Evolutionary conservation across 2,888 invertebrate species (phyloP).

Genomic region (Branchipolynoe longqiensis): DNA sequence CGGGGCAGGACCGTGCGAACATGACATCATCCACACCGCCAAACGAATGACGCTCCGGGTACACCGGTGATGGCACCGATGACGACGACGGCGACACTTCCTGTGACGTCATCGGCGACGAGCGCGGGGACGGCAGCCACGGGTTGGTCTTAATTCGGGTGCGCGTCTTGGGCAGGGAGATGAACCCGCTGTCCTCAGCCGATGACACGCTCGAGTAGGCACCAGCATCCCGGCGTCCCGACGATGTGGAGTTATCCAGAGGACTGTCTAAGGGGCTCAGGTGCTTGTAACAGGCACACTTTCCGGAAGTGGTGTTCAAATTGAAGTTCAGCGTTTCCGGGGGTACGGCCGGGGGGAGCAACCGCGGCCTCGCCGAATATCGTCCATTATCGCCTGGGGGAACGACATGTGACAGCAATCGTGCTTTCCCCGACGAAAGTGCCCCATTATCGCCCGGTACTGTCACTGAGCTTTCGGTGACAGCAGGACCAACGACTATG

Average conservation of each 20-base stretch:
- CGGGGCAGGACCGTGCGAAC: neutral
- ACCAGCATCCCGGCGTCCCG: neutral
- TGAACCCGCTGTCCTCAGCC: slow-evolving; percentile 56
- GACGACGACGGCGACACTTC: slow-evolving; percentile 54
- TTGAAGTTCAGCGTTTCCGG: slow-evolving; percentile 21
- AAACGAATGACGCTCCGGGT: slow-evolving; percentile 5
- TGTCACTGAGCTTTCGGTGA: neutral
- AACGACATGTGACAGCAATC: neutral
- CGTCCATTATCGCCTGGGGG: too few species aligned
- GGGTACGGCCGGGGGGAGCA: too few species aligned
- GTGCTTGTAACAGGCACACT: slow-evolving; percentile 57
- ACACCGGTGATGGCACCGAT: neutral
- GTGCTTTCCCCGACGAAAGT: too few species aligned
- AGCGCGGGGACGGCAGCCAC: slow-evolving; percentile 61
- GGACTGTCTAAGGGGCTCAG: neutral
- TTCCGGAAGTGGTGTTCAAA: neutral
- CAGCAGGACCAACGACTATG: neutral
- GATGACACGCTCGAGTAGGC: neutral
- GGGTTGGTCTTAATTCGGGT: slow-evolving; percentile 63
- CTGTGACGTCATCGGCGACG: slow-evolving; percentile 53
- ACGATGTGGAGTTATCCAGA: neutral
- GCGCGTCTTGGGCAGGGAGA: slow-evolving; percentile 59
- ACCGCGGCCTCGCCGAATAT: too few species aligned
- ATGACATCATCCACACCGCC: too few species aligned
- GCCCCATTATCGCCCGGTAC: neutral